Evolutionary conservation across 2,888 invertebrate genomes (phyloP), one percentile per base, ranked within the genome.

Genomic region (Nowickia ferox): DNA sequence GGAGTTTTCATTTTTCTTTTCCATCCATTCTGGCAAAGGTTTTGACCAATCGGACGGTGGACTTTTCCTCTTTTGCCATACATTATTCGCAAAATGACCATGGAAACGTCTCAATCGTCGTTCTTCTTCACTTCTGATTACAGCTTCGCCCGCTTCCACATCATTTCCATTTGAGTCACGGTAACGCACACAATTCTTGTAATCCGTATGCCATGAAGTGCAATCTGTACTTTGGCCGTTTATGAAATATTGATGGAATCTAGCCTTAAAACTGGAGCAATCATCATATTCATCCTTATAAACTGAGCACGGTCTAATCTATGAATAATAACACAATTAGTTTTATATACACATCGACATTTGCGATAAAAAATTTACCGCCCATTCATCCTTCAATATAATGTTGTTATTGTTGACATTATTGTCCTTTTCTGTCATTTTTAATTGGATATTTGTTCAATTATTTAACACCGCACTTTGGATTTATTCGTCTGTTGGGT

Each of bases 241-340:
- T 81, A 97, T 94, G 91, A 97, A 98, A 91, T 97, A 96, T 92
- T 98, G 98, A 91, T 98, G 96, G 89, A 98, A 97, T 87, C 97
- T 94, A 0, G 94, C 96, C 92, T 93, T 95, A 22, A 96, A 93
- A 88, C 96, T 95, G 72, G 93, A 95, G 91, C 98, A 98, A 88
- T 97, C 97, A 30, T 94, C 93, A 90, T 96, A 97, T 93, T 98
- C 97, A 74, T 96, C 96, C 89, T 96, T 94, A 90, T 98, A 98
- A n/a, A 95, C 89, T n/a, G 94, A 92, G 92, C 97, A 97, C 9
- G 96, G 95, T 88, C 96, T 94, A 68, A 97, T 95, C 97, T 97
- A 19, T 13, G 17, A 17, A 17, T 13, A 9, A 19, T 13, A 15
- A 38, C 38, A 1, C 15, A 46, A 22, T 5, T 42, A 69, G 13